Evolutionary conservation across 2,888 invertebrate species (phyloP).

Genomic region (Geotrupes spiniger): DNA sequence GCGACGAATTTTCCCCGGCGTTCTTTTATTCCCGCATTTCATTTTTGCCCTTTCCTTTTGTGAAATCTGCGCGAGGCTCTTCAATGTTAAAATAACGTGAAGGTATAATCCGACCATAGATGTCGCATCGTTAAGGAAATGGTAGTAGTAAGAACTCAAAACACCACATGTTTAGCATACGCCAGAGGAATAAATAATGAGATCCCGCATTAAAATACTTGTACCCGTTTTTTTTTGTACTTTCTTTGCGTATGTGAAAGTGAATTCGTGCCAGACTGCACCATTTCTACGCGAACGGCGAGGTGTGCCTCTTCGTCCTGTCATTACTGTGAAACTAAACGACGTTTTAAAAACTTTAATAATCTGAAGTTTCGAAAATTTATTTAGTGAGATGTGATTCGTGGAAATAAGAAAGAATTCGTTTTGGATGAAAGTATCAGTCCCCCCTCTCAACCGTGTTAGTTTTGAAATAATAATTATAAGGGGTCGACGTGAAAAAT

Average conservation of each 20-base stretch:
- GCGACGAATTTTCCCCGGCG: too few relatives aligned
- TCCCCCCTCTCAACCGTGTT: too few relatives aligned
- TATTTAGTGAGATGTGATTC: too few relatives aligned
- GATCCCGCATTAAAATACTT: slow-evolving; percentile 19
- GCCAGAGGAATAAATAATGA: slow-evolving; percentile 22
- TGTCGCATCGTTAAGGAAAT: slow-evolving; percentile 20
- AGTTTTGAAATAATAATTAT: too few relatives aligned
- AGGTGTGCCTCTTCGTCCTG: background rate
- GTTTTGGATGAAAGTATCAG: too few relatives aligned
- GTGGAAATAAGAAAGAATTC: too few relatives aligned
- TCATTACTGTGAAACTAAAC: too few relatives aligned
- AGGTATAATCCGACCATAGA: slow-evolving; percentile 16
- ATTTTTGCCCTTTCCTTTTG: background rate
- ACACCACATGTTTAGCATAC: slow-evolving; percentile 21
- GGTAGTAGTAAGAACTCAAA: slow-evolving; percentile 22
- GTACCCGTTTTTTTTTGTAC: slow-evolving; percentile 5
- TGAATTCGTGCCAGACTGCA: slow-evolving; percentile 7
- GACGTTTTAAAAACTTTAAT: too few relatives aligned
- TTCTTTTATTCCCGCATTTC: too few relatives aligned
- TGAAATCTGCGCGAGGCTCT: slow-evolving; percentile 7
- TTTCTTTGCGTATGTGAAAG: slow-evolving; percentile 5
- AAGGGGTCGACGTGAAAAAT: too few relatives aligned
- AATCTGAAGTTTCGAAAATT: too few relatives aligned
- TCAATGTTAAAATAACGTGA: slow-evolving; percentile 18
- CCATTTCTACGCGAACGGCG: background rate